These are phyloP conservation scores for Trachurus trachurus DNA, from an alignment of 2,797 vertebrate genomes.

Conservation along the genomic window DNA sequence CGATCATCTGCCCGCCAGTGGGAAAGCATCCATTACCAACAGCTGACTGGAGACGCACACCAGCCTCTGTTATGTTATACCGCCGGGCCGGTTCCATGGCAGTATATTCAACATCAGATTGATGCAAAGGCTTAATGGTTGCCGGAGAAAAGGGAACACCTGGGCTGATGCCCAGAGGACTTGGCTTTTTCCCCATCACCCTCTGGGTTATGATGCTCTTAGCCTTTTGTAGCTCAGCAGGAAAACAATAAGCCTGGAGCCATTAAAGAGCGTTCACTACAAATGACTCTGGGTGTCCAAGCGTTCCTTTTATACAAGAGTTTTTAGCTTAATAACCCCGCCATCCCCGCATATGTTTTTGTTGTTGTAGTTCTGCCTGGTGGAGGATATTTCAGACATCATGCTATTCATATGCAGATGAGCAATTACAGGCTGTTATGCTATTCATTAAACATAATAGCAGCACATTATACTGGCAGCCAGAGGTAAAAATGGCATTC, in stretches of 20 bases:
- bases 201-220: slow-evolving; percentile 51
- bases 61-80: slow-evolving; percentile 70
- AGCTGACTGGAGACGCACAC: slow-evolving; percentile 66
- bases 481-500: slow-evolving; percentile 72
- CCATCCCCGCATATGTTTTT: slow-evolving; percentile 50
- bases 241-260: slow-evolving; percentile 61
- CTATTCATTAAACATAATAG: slow-evolving; percentile 82
- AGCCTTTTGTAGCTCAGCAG: slow-evolving; percentile 52
- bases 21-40: slow-evolving; percentile 70
- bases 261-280: slow-evolving; percentile 47
- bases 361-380: slow-evolving; percentile 41
- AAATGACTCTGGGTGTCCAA: slow-evolving; percentile 55
- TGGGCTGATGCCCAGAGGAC: slow-evolving; percentile 59
- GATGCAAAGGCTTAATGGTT: slow-evolving; percentile 65
- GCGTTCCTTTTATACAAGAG: slow-evolving; percentile 25
- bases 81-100: slow-evolving; percentile 32
- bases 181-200: slow-evolving; percentile 43
- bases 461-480: slow-evolving; percentile 73
- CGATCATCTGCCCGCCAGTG: slow-evolving; percentile 27
- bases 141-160: slow-evolving; percentile 65
- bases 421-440: slow-evolving; percentile 80
- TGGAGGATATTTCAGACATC: slow-evolving; percentile 58
- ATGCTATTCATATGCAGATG: slow-evolving; percentile 79
- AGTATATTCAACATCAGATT: slow-evolving; percentile 50
- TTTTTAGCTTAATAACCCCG: slow-evolving; percentile 60